Percentiles rank a stretch among this genome's conserved stretches.
Conservation (phyloP, 2,888 invertebrate genomes). For the Cephonodes hylas region DNA sequence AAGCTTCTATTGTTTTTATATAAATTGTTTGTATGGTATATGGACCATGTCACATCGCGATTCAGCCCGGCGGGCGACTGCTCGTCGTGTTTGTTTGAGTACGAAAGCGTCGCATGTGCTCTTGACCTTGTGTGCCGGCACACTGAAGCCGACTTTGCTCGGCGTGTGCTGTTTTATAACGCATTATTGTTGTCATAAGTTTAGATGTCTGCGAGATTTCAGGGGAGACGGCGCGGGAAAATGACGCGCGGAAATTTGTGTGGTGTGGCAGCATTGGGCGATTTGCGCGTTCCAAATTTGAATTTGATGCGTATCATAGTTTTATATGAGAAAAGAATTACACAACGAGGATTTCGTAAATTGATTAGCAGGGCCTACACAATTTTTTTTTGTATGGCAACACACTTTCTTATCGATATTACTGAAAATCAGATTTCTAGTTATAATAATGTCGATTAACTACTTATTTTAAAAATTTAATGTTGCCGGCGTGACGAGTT, state of each 20-base stretch:
- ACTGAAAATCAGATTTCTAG: too few relatives aligned
- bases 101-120: slow-evolving; percentile 61
- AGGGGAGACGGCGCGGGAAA: slow-evolving; percentile 11
- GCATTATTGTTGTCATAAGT: slow-evolving; percentile 75
- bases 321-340: not conserved
- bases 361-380: not conserved
- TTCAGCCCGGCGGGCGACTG: slow-evolving; percentile 58
- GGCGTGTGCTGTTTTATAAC: slow-evolving; percentile 72
- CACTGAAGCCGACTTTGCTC: slow-evolving; percentile 72
- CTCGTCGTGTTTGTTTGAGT: slow-evolving; percentile 32
- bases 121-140: slow-evolving; percentile 73
- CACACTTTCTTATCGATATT: too few relatives aligned
- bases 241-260: not conserved
- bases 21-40: slow-evolving; percentile 28
- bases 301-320: not conserved
- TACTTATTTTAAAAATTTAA: too few relatives aligned
- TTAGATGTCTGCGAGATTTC: slow-evolving; percentile 47
- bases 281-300: not conserved
- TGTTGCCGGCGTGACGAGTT: too few relatives aligned
- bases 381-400: not conserved
- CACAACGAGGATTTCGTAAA: not conserved
- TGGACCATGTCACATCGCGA: slow-evolving; percentile 56
- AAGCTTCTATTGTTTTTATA: slow-evolving; percentile 24
- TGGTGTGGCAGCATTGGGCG: not conserved
- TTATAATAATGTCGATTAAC: too few relatives aligned